Conservation (phyloP, 2,797 vertebrate genomes). For the Adrianichthys oophorus region DNA sequence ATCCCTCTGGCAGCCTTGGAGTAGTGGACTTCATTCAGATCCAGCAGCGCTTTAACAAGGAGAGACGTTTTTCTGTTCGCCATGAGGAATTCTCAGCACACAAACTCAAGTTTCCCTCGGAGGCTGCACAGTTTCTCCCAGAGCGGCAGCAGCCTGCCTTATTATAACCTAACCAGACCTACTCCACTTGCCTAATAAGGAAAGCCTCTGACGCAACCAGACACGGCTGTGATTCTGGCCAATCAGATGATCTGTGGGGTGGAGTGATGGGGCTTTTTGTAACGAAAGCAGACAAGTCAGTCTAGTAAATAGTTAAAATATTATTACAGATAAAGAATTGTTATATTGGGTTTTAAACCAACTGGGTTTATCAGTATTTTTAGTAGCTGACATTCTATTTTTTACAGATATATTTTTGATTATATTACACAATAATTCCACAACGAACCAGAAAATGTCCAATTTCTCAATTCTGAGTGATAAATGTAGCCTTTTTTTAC, state of each 20-base stretch:
- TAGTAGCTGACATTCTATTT: no score
- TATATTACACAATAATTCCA: no score
- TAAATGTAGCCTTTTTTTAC: no score
- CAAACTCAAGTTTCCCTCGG: rapidly evolving
- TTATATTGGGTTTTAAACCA: no score
- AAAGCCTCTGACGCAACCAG: slow-evolving; percentile 7
- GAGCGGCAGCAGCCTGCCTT: not conserved
- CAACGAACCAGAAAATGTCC: no score
- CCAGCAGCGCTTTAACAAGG: slow-evolving; percentile 45
- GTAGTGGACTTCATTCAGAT: slow-evolving; percentile 27
- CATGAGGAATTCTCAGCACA: slow-evolving; percentile 24
- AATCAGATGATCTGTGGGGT: slow-evolving; percentile 3
- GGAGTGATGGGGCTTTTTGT: no score
- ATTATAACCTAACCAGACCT: no score
- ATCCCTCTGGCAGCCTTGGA: slow-evolving; percentile 27
- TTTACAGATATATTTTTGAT: no score
- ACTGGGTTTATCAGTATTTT: no score
- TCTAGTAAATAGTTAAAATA: no score
- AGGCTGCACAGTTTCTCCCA: rapidly evolving
- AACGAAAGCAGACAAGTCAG: not conserved
- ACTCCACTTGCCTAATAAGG: not conserved
- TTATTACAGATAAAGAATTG: no score
- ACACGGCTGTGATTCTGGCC: not conserved
- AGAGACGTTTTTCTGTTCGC: slow-evolving; percentile 24
- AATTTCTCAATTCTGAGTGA: no score